Percentiles rank a stretch among this genome's conserved stretches.
phyloP scores from a whole-genome alignment of 1,140 invertebrate species.

The Drosophila ogumai region DNA sequence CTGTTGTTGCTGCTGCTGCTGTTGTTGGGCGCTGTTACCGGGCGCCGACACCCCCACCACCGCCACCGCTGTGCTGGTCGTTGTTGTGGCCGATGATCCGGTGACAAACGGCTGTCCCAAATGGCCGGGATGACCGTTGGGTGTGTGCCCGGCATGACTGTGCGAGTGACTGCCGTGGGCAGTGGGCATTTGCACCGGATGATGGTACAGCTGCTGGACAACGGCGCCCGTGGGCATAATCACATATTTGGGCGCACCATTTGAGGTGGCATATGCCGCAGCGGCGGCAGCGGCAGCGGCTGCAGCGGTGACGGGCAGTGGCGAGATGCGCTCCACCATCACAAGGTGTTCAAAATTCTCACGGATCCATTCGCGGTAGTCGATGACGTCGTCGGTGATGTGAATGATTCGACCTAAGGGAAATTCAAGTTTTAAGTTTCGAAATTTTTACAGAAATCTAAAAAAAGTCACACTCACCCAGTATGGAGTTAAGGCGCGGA shows the following conservation, averaged over 20 bases:
- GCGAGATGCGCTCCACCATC: slow-evolving; percentile 65
- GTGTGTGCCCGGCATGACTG: slow-evolving; percentile 21
- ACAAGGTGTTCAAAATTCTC: slow-evolving; percentile 85
- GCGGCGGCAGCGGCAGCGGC: slow-evolving; percentile 31
- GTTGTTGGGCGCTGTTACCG: slow-evolving; percentile 15
- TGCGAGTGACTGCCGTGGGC: slow-evolving; percentile 26
- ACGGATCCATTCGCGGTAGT: slow-evolving; percentile 93
- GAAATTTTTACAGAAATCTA: not conserved
- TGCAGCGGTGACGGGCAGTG: slow-evolving; percentile 50
- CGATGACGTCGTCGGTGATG: slow-evolving; percentile 96
- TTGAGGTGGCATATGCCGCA: slow-evolving; percentile 51
- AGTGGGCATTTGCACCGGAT: slow-evolving; percentile 53
- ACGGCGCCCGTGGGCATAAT: slow-evolving; percentile 64
- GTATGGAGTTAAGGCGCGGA: slow-evolving; percentile 81
- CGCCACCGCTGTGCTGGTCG: slow-evolving; percentile 46
- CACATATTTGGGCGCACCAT: slow-evolving; percentile 69
- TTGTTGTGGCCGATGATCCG: slow-evolving; percentile 31
- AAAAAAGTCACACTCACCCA: slow-evolving; percentile 67
- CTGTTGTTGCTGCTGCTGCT: slow-evolving; percentile 44
- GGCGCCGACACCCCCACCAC: slow-evolving; percentile 11
- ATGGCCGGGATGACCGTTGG: slow-evolving; percentile 47
- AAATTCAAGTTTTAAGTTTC: too few relatives aligned
- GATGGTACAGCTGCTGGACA: slow-evolving; percentile 72
- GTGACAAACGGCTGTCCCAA: slow-evolving; percentile 59
- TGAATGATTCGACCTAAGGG: slow-evolving; percentile 92